Evolutionary conservation across 2,113 vertebrate genomes (phyloP).

Genomic region (Leucosticte australis): DNA sequence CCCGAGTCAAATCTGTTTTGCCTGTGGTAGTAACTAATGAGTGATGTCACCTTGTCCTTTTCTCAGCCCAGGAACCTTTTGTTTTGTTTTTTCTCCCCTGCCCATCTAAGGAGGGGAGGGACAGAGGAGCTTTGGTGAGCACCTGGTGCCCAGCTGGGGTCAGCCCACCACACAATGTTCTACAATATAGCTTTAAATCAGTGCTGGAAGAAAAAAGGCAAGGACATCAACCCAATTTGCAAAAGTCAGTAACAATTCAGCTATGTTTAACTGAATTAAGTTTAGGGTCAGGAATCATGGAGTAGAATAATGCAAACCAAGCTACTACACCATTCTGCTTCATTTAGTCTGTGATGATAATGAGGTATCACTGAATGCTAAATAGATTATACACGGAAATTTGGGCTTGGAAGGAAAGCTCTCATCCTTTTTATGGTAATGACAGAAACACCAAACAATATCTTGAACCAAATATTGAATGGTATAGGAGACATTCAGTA

Average conservation of each 20-base stretch:
- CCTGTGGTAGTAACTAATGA: neutral
- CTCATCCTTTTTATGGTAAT: neutral
- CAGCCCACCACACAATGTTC: neutral
- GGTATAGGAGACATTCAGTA: neutral
- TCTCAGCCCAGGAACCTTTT: neutral
- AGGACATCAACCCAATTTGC: neutral
- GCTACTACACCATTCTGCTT: neutral
- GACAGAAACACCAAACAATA: neutral
- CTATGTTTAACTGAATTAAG: neutral
- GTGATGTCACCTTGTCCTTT: neutral
- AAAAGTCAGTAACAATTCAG: neutral
- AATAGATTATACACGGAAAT: neutral
- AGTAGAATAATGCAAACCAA: neutral
- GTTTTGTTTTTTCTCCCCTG: neutral
- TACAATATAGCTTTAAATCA: neutral
- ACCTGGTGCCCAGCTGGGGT: neutral
- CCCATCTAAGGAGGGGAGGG: neutral
- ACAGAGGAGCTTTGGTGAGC: neutral
- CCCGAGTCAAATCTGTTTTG: neutral
- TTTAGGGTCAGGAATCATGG: neutral
- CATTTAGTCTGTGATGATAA: constrained; percentile 20
- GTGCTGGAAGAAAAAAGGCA: neutral
- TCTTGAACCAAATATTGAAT: neutral
- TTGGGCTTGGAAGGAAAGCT: neutral
- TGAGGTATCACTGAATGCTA: neutral